Conservation (phyloP, 2,888 invertebrate species). For the Andrena praecox region DNA sequence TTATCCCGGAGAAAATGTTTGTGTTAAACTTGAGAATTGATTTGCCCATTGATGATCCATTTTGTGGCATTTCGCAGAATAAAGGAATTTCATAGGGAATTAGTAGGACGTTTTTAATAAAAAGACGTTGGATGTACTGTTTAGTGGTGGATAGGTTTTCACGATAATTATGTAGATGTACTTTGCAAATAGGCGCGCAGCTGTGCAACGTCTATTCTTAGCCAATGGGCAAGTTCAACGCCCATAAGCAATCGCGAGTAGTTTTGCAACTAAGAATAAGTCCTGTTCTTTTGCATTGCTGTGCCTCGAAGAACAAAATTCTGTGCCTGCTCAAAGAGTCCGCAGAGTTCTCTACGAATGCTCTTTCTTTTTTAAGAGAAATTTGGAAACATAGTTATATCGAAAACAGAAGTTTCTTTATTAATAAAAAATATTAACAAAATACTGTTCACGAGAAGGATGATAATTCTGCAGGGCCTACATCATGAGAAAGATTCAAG, state of each 20-base stretch:
- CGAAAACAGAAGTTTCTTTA: neutral
- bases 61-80: no score
- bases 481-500: neutral
- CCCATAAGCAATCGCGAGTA: slow-evolving; percentile 37
- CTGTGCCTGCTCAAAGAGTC: neutral
- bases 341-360: neutral
- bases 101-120: no score
- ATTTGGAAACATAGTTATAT: no score
- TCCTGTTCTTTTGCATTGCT: slow-evolving; percentile 28
- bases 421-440: neutral
- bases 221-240: slow-evolving; percentile 52
- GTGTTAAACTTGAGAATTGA: no score
- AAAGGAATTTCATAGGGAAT: no score
- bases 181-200: slow-evolving; percentile 15
- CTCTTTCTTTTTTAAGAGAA: neutral
- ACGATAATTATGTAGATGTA: neutral
- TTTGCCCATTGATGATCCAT: no score
- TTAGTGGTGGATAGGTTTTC: neutral
- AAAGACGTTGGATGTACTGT: neutral
- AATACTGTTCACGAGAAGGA: neutral
- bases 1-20: no score
- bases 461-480: neutral
- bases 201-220: slow-evolving; percentile 45
- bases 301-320: neutral
- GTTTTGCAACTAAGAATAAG: slow-evolving; percentile 55